Percentiles rank a stretch among this genome's conserved stretches.
These are phyloP conservation scores for Bolborhynchus lineola DNA, from an alignment of 2,113 vertebrate genomes.

Conservation along the genomic window DNA sequence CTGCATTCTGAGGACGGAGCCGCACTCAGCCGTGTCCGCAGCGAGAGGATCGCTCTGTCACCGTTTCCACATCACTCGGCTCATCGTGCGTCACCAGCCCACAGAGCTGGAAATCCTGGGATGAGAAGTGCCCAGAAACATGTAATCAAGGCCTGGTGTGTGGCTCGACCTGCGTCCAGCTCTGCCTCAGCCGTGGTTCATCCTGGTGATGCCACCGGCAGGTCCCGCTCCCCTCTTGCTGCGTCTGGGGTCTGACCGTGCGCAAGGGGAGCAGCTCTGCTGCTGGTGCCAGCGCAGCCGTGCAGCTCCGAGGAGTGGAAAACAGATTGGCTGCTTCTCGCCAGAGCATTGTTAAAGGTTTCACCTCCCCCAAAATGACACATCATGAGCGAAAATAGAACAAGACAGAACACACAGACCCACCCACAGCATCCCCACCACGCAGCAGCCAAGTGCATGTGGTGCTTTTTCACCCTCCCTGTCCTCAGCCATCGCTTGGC, in stretches of 20 bases:
- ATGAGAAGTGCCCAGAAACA: background rate
- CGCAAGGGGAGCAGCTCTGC: rapidly evolving
- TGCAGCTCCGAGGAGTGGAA: background rate
- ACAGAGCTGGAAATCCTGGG: background rate
- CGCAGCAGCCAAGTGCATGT: slow-evolving; percentile 18
- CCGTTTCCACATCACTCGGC: background rate
- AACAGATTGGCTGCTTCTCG: slow-evolving; percentile 19
- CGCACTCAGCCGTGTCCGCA: rapidly evolving
- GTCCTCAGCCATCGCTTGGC: background rate
- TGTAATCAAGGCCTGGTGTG: rapidly evolving
- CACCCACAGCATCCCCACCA: slow-evolving; percentile 56
- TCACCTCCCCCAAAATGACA: slow-evolving; percentile 68
- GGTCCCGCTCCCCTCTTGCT: background rate
- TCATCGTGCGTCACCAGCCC: background rate
- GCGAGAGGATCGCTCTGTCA: background rate
- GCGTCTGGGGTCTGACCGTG: rapidly evolving
- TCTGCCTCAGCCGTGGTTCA: background rate
- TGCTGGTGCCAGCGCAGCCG: background rate
- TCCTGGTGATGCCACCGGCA: background rate
- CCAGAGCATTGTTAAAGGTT: slow-evolving; percentile 53
- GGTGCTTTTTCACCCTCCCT: background rate
- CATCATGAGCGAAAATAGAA: slow-evolving; percentile 61
- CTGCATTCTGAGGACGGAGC: background rate
- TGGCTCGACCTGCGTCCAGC: background rate
- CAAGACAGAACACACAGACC: slow-evolving; percentile 67